Conservation (phyloP, 2,113 vertebrate genomes). For the Myrmecophaga tridactyla region DNA sequence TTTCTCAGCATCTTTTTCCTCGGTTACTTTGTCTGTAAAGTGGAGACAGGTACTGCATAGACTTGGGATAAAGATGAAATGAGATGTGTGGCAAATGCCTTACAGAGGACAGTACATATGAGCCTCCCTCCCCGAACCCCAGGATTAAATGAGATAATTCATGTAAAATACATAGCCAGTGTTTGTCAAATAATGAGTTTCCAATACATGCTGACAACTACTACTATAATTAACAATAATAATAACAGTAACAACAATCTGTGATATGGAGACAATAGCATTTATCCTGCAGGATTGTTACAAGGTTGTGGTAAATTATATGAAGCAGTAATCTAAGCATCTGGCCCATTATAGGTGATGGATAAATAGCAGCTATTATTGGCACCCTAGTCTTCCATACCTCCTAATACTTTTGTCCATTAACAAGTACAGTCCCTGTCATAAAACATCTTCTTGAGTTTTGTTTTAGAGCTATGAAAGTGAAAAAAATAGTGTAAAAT, state of each 20-base stretch:
- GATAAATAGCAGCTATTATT: background rate
- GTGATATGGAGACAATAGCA: background rate
- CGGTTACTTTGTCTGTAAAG: background rate
- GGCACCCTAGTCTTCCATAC: background rate
- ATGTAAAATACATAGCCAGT: background rate
- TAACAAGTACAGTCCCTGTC: background rate
- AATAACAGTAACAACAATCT: background rate
- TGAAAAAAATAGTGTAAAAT: background rate
- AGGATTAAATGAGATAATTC: background rate
- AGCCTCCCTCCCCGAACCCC: too few species aligned
- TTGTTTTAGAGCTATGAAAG: background rate
- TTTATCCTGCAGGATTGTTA: background rate
- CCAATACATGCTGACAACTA: background rate
- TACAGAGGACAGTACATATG: background rate
- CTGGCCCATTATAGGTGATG: background rate
- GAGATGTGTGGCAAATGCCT: background rate
- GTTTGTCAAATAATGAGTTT: background rate
- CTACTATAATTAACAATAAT: background rate
- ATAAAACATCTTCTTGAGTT: background rate
- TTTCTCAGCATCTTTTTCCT: background rate
- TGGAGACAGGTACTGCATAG: background rate
- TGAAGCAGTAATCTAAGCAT: rapidly evolving
- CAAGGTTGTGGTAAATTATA: background rate
- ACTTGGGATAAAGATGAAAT: background rate
- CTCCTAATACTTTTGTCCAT: background rate